Percentiles rank a stretch among this genome's conserved stretches.
Conservation (phyloP, 2,797 vertebrate genomes). For the Microctenopoma stevenorrisi region DNA sequence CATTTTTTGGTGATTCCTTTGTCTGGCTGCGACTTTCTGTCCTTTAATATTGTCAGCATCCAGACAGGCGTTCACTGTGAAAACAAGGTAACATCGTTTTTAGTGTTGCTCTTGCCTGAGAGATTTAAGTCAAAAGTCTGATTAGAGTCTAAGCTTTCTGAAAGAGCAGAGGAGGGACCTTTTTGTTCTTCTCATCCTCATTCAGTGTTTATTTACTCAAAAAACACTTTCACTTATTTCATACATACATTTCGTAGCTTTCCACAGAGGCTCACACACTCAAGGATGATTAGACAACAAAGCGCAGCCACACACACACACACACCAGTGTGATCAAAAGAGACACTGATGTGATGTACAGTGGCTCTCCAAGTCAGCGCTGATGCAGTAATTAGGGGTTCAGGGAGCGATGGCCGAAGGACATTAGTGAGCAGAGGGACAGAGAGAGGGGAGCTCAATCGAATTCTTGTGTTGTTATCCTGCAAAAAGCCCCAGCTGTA, state of each 20-base stretch:
- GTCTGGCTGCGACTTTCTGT: slow-evolving; percentile 38
- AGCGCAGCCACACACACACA: slow-evolving; percentile 11
- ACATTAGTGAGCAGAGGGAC: slow-evolving; percentile 11
- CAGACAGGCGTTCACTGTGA: neutral
- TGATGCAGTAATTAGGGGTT: slow-evolving; percentile 72
- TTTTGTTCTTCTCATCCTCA: neutral
- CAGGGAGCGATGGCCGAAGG: slow-evolving; percentile 34
- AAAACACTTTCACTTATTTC: neutral
- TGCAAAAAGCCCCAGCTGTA: neutral
- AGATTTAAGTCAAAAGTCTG: neutral
- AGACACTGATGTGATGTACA: slow-evolving; percentile 65
- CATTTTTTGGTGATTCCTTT: slow-evolving; percentile 49
- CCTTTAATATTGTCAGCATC: slow-evolving; percentile 28
- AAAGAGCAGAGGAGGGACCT: neutral
- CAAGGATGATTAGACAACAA: slow-evolving; percentile 23
- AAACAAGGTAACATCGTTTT: neutral
- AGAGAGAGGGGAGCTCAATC: slow-evolving; percentile 12
- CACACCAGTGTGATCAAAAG: slow-evolving; percentile 57
- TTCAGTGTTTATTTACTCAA: neutral
- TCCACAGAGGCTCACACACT: slow-evolving; percentile 18
- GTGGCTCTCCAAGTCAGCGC: slow-evolving; percentile 61
- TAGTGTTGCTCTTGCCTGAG: neutral
- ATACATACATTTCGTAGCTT: neutral
- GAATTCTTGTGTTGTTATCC: slow-evolving; percentile 25
- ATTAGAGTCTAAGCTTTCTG: neutral